Percentiles rank a stretch among this genome's conserved stretches.
These are phyloP conservation scores for Nettapus auritus DNA, from an alignment of 2,113 vertebrate species.

Conservation along the genomic window DNA sequence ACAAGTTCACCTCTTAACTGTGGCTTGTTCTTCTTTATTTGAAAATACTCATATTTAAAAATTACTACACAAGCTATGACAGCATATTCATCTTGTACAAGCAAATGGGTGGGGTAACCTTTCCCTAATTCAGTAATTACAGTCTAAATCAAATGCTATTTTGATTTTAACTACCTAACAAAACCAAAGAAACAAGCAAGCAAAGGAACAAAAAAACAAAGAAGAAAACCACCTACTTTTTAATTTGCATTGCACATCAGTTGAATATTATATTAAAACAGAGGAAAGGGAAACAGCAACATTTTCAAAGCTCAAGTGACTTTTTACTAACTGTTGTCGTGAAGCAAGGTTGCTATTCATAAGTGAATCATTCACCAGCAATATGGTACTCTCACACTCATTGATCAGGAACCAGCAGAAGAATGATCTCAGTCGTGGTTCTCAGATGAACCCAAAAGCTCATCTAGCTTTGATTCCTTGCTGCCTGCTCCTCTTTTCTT, in stretches of 20 bases:
- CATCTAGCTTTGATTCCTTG: neutral
- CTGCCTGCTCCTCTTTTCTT: neutral
- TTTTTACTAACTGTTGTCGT: neutral
- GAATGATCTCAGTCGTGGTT: neutral
- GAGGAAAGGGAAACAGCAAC: neutral
- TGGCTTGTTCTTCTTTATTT: neutral
- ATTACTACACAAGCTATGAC: neutral
- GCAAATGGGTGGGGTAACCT: neutral
- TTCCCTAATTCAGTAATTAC: neutral
- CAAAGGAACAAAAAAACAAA: neutral
- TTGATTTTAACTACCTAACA: neutral
- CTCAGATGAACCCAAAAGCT: neutral
- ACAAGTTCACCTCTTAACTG: neutral
- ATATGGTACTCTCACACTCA: neutral
- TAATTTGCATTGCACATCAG: accelerated
- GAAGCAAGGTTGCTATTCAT: neutral
- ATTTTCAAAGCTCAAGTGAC: neutral
- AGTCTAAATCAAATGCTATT: neutral
- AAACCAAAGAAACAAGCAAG: neutral
- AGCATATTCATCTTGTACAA: neutral
- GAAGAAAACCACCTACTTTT: accelerated
- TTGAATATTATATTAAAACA: neutral
- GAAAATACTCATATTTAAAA: neutral
- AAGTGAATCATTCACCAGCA: neutral
- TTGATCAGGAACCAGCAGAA: neutral